Conservation (phyloP, 2,113 vertebrate species). For the Spheniscus mendiculus region DNA sequence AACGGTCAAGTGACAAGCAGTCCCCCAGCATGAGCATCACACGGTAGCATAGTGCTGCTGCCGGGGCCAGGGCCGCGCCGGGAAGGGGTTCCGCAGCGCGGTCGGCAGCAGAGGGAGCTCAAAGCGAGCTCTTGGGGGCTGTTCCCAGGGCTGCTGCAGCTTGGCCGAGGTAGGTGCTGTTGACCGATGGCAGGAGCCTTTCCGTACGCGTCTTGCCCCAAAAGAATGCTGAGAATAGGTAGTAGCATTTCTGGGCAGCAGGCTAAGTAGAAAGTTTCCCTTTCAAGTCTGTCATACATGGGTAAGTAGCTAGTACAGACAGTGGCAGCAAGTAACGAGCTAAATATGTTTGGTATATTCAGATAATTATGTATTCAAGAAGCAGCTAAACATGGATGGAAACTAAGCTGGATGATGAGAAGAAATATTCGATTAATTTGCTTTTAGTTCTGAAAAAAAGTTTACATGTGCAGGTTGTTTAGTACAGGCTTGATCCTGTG, state of each 20-base stretch:
- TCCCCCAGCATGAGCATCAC: rapidly evolving
- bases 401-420: background rate
- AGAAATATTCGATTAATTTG: background rate
- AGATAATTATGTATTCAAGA: background rate
- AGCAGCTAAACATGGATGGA: background rate
- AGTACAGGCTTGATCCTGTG: background rate
- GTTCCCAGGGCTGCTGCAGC: background rate
- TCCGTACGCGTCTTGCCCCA: rapidly evolving
- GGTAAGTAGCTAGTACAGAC: background rate
- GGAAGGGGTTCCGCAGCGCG: rapidly evolving
- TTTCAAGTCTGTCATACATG: background rate
- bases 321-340: background rate
- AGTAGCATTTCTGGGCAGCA: background rate
- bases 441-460: background rate
- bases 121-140: background rate
- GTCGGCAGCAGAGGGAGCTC: constrained; percentile 47
- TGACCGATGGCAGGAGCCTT: background rate
- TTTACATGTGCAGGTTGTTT: background rate
- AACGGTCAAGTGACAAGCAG: rapidly evolving
- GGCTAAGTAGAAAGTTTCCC: background rate
- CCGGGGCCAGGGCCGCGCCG: rapidly evolving
- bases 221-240: background rate
- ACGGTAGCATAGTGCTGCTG: rapidly evolving
- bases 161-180: rapidly evolving
- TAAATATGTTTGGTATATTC: background rate